A percentile compares a stretch with the other conserved stretches of the same genome.
Evolutionary conservation across 2,888 invertebrate genomes (phyloP).

Genomic region (Nyleta sp.): DNA sequence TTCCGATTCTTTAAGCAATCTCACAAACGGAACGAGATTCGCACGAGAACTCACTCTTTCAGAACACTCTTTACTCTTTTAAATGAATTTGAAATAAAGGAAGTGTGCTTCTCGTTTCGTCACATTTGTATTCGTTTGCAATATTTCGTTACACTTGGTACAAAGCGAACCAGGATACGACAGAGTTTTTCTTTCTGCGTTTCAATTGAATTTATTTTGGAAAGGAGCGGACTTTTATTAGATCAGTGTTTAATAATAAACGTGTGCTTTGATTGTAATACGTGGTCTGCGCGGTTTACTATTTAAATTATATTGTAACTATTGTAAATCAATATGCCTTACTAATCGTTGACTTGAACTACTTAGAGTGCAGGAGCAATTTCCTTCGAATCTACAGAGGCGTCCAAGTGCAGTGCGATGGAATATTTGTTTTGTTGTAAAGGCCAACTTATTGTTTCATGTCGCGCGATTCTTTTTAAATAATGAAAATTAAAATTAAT

Average conservation of each 20-base stretch:
- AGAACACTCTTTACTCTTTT: no score
- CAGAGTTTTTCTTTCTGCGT: no score
- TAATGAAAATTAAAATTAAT: neutral
- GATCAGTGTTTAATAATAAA: neutral
- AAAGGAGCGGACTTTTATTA: neutral
- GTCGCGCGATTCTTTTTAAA: neutral
- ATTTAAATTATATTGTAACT: constrained; percentile 41
- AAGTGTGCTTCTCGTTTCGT: no score
- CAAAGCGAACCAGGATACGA: no score
- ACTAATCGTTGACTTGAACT: constrained; percentile 59
- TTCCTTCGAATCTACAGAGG: constrained; percentile 22
- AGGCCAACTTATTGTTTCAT: neutral
- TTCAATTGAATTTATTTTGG: neutral
- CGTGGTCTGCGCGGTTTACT: constrained; percentile 4
- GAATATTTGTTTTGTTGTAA: constrained; percentile 8
- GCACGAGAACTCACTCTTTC: neutral
- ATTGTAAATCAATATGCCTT: constrained; percentile 56
- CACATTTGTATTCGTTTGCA: no score
- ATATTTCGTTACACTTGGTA: no score
- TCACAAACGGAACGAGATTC: constrained; percentile 12
- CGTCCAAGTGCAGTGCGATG: constrained; percentile 17
- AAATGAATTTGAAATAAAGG: no score
- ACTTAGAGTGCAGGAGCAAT: constrained; percentile 35
- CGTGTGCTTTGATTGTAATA: constrained; percentile 3
- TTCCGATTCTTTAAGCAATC: constrained; percentile 5